Percentiles rank a stretch among this genome's conserved stretches.
These are phyloP conservation scores for Parazoanthus darwini DNA, from an alignment of 92 coral and sea anemone species.

Conservation along the genomic window DNA sequence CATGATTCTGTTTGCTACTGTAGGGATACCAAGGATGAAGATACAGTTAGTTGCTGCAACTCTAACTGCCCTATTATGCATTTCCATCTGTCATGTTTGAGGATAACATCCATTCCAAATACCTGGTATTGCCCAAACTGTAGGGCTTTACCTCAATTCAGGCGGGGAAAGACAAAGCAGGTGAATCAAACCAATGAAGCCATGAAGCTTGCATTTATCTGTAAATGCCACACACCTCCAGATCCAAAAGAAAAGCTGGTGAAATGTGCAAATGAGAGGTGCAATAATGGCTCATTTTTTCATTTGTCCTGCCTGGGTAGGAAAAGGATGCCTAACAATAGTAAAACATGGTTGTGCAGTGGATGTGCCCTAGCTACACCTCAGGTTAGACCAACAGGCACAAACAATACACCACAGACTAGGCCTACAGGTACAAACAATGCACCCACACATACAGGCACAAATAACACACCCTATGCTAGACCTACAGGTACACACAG, in stretches of 20 bases:
- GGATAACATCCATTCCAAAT: constrained; percentile 27
- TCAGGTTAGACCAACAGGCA: constrained; percentile 3
- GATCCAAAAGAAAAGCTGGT: constrained; percentile 16
- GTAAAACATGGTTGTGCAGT: constrained; percentile 43
- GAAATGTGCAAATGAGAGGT: constrained; percentile 37
- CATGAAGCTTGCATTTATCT: constrained; percentile 23
- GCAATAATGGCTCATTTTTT: constrained; percentile 40
- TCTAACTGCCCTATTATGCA: constrained; percentile 28
- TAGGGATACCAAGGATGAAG: not conserved
- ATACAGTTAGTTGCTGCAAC: constrained; percentile 40
- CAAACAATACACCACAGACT: constrained; percentile 24
- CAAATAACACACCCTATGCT: no score
- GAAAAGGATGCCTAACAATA: constrained; percentile 42
- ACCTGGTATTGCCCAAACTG: constrained; percentile 54
- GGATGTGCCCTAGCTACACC: not conserved
- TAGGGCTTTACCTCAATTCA: constrained; percentile 39
- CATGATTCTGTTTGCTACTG: constrained; percentile 39
- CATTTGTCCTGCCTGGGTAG: constrained; percentile 40
- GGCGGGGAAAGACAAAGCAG: constrained; percentile 37
- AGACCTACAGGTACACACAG: no score
- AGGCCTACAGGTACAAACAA: not conserved
- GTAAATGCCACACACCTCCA: constrained; percentile 32
- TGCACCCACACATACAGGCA: no score
- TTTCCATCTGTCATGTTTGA: constrained; percentile 41
- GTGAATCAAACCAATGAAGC: constrained; percentile 24